Conservation (phyloP, 2,113 vertebrate species). For the Amazona guildingii region DNA sequence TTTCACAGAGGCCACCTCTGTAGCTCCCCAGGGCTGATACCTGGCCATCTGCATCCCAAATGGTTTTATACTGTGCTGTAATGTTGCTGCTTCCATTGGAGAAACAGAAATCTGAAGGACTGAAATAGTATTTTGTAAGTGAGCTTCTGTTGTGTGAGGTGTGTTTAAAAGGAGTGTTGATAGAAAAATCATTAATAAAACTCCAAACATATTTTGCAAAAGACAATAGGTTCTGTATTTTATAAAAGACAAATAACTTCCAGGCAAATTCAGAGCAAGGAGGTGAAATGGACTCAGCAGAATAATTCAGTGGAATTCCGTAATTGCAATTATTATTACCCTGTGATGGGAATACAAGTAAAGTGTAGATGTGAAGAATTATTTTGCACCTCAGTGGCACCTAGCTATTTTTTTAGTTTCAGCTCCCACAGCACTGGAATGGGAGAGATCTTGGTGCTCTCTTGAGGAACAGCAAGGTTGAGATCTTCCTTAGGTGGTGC, state of each 20-base stretch:
- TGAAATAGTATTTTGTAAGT: neutral
- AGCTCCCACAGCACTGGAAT: neutral
- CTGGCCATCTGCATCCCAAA: no score
- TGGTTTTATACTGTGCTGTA: neutral
- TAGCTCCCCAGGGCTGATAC: fast-evolving
- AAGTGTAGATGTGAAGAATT: neutral
- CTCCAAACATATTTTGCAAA: neutral
- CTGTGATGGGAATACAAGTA: neutral
- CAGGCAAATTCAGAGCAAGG: neutral
- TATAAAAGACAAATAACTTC: neutral
- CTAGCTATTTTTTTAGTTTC: neutral
- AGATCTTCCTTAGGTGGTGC: neutral
- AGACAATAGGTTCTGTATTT: neutral
- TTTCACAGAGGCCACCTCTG: neutral
- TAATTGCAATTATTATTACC: neutral
- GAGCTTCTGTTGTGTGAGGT: neutral
- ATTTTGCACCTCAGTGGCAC: neutral
- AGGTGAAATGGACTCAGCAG: neutral
- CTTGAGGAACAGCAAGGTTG: neutral
- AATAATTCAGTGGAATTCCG: neutral
- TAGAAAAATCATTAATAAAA: neutral
- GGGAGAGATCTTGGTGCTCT: neutral
- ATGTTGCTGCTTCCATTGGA: neutral
- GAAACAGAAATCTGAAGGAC: neutral
- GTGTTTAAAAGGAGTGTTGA: neutral